A percentile compares a stretch with the other conserved stretches of the same genome.
Evolutionary conservation across 2,888 invertebrate genomes (phyloP).

Genomic region (Drosophila paramelanica): DNA sequence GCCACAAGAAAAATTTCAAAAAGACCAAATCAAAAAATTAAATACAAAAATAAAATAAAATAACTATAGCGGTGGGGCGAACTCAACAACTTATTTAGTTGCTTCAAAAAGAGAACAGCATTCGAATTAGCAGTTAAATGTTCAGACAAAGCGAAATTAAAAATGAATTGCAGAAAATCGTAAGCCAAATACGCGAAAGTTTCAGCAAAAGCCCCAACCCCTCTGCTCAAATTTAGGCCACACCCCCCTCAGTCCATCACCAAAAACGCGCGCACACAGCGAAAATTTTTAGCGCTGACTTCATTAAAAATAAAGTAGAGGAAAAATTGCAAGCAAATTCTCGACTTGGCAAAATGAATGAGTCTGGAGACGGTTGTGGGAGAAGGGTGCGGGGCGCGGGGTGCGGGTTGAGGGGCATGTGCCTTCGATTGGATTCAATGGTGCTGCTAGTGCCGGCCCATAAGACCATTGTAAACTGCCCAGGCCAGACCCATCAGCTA

Average conservation of each 20-base stretch:
- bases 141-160: slow-evolving; percentile 57
- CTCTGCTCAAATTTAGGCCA: neutral
- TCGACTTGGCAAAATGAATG: slow-evolving; percentile 70
- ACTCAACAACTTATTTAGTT: slow-evolving; percentile 32
- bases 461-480: slow-evolving; percentile 65
- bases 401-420: slow-evolving; percentile 7
- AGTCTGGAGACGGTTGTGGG: slow-evolving; percentile 50
- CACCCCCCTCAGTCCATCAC: neutral
- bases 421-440: slow-evolving; percentile 73
- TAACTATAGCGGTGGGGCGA: neutral
- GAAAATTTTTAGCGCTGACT: slow-evolving; percentile 72
- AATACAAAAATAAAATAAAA: neutral
- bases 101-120: slow-evolving; percentile 9
- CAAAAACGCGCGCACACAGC: slow-evolving; percentile 58
- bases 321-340: slow-evolving; percentile 67
- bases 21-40: neutral
- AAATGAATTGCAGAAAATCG: slow-evolving; percentile 63
- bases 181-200: slow-evolving; percentile 41
- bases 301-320: slow-evolving; percentile 63
- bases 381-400: neutral
- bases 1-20: too few relatives aligned
- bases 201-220: slow-evolving; percentile 6
- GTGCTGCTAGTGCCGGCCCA: neutral
- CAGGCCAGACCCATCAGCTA: slow-evolving; percentile 64
- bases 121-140: slow-evolving; percentile 38